Base-by-base conservation (phyloP, 30 jellyfish, hydroid and myxozoan species). In the Catostylus mosaicus region DNA sequence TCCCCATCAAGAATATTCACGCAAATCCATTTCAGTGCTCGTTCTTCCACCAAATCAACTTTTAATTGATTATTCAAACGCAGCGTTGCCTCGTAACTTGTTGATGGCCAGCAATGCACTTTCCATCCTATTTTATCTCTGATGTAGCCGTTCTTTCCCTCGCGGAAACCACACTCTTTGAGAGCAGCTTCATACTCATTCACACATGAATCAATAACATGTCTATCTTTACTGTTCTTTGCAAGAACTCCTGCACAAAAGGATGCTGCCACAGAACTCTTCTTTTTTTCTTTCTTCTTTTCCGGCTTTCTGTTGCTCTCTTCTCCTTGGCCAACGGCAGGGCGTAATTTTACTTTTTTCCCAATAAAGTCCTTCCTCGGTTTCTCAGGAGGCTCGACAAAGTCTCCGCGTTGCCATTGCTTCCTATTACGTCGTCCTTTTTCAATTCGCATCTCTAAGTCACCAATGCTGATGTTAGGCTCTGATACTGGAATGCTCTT, bases 21-120 rank as follows among this genome's bases (percentile, higher is more conserved):
- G 65, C 82, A 88, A n/a, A 84, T 72, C 97, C 97, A 90, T 52
- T 77, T 82, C 77, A 90, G 51, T 8, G 86, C 83, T 1, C 96
- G 88, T 77, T 90, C 97, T 31, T 77, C 73, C 7, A 90, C 90
- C 19, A 68, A 64, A 12, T 30, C 14, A 20, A 67, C 61, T 56
- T 52, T 60, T 14, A 85, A 33, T 4, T 85, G 38, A 16, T 78
- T 82, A 62, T 77, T 92, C 23, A 77, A 31, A 30, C 83, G 81
- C 20, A 87, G 73, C 47, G 57, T 66, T 19, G 64, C 97, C 76
- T 90, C 97, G 71, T 61, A 89, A 75, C 97, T 89, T 18, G 88
- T 20, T 20, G 96, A 83, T 8, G 97, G 97, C 60, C 50, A 32
- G 46, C 86, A 30, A 57, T 78, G 70, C 29, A 89, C 67, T 61